Conservation (phyloP, 2,797 vertebrate genomes). For the Hipposideros larvatus region DNA sequence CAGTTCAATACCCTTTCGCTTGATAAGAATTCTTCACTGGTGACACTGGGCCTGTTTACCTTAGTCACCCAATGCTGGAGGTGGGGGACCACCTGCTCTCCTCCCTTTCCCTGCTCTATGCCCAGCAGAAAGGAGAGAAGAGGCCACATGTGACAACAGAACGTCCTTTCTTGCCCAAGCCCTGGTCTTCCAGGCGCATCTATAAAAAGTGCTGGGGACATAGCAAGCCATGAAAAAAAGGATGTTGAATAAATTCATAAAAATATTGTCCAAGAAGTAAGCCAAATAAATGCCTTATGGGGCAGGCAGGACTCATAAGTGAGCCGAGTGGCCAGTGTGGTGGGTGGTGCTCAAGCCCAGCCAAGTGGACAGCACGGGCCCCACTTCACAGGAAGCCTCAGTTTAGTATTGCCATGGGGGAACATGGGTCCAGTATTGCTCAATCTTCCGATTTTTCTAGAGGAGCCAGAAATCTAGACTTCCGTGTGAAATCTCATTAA, state of each 20-base stretch:
- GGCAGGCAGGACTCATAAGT: neutral
- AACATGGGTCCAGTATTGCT: neutral
- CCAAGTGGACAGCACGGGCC: neutral
- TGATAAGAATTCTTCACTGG: neutral
- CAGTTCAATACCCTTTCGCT: neutral
- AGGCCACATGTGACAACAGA: neutral
- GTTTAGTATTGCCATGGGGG: neutral
- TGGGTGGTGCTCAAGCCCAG: neutral
- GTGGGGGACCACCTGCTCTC: neutral
- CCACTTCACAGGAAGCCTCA: too few relatives aligned
- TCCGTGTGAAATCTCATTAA: slow-evolving; percentile 54
- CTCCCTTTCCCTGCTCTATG: neutral
- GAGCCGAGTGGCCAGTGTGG: neutral
- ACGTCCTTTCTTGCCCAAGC: neutral
- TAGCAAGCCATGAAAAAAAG: neutral
- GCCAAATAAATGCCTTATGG: neutral
- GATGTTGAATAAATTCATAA: neutral
- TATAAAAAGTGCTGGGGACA: neutral
- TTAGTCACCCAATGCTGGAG: neutral
- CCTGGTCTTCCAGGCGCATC: neutral
- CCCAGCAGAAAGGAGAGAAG: neutral
- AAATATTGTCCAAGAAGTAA: neutral
- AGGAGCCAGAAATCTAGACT: slow-evolving; percentile 50
- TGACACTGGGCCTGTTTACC: neutral
- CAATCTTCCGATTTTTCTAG: slow-evolving; percentile 27